phyloP scores from a whole-genome alignment of 2,113 vertebrate genomes.

The Python bivittatus region DNA sequence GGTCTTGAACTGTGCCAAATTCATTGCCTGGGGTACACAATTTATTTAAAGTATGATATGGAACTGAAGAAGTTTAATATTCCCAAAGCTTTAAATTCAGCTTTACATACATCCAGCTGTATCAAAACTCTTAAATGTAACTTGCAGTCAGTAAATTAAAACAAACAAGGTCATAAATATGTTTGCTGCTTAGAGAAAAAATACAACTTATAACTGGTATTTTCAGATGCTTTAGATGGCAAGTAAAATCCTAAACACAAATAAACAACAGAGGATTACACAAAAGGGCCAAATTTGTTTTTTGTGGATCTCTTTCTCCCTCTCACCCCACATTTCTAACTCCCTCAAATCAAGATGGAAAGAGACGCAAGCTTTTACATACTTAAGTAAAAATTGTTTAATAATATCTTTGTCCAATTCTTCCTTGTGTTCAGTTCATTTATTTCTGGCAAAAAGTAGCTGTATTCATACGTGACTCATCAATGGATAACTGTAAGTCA shows the following conservation, averaged over 20 bases:
- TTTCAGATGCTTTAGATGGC: constrained; percentile 1
- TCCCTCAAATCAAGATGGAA: constrained; percentile 7
- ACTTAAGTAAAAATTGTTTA: constrained; percentile 27
- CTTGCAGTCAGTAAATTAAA: background rate
- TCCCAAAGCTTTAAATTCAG: background rate
- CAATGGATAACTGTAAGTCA: constrained; percentile 25
- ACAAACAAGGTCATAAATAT: background rate
- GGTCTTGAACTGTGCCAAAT: background rate
- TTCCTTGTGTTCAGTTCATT: background rate
- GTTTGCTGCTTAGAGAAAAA: background rate
- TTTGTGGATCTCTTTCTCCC: background rate
- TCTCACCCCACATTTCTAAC: background rate
- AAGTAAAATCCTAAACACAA: background rate
- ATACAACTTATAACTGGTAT: background rate
- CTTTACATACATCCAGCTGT: background rate
- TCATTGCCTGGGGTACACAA: background rate
- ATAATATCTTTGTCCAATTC: background rate
- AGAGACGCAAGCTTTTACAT: constrained; percentile 8
- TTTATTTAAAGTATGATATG: background rate
- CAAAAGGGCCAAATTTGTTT: background rate
- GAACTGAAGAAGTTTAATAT: background rate
- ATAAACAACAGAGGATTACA: background rate
- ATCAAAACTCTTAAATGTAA: background rate
- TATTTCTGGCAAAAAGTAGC: constrained; percentile 28
- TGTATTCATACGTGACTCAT: constrained; percentile 20